Base-by-base conservation (phyloP, 2,888 invertebrate genomes). In the Tipula unca region DNA sequence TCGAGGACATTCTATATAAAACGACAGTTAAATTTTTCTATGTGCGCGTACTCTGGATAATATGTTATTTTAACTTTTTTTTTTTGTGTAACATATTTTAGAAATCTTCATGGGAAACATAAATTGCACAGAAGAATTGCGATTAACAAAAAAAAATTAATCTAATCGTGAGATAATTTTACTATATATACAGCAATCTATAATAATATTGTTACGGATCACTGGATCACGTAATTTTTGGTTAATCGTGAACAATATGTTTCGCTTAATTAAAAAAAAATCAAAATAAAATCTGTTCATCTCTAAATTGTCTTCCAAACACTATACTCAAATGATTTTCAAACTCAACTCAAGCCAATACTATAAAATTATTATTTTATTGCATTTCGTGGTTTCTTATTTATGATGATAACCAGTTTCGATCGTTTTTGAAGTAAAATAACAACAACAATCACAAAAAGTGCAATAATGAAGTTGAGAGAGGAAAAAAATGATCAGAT, bases 111-210 rank as follows among this genome's bases (percentile, higher is more conserved):
- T 69, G 69, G 69, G 69, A 69, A 69, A 10, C 10, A 25, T 69
- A 25, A 69, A 69, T 69, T 69, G 69, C 69, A 69, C 69, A 69
- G 20, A 69, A 69, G 69, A 69, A 69, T 69, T 69, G 25, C 20
- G 69, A 69, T 69, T 69, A 48, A 48, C 48, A 3, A 48, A 48
- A 39, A n/a, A n/a, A 42, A 48, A 48, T 48, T 48, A 69, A 25
- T 69, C 69, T 69, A 69, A 69, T 69, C 69, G 69, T 69, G 69
- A 69, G 69, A 69, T 69, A 69, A 25, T 69, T 69, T 69, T 69
- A 25, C 25, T 5, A n/a, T 39, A 13, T 39, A 17, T 48, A 48
- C 48, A 48, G 17, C 48, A 48, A 48, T 48, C 17, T 48, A 48
- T 48, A 20, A 48, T 48, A 48, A 48, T n/a, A n/a, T 69, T 69